Percentiles rank a stretch among this genome's conserved stretches.
Conservation (phyloP, 2,113 vertebrate species). For the Poicephalus gulielmi region DNA sequence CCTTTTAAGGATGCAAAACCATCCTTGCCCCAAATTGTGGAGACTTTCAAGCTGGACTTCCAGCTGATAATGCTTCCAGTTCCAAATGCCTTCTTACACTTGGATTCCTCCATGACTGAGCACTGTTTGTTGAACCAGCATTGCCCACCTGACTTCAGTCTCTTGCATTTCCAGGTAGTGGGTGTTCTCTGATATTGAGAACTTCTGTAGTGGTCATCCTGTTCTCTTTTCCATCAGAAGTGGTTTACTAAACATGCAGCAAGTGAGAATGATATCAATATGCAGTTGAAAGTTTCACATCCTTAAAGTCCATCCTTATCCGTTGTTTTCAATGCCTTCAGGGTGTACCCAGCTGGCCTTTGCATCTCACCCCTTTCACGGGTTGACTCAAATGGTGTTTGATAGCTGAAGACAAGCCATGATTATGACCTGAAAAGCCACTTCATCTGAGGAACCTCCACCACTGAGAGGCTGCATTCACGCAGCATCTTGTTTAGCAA, state of each 20-base stretch:
- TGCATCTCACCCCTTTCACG: neutral
- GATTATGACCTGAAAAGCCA: neutral
- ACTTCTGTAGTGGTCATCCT: neutral
- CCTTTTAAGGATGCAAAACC: neutral
- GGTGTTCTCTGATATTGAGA: rapidly evolving
- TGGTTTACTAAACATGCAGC: neutral
- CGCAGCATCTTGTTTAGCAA: neutral
- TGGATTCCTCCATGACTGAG: neutral
- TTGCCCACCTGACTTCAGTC: neutral
- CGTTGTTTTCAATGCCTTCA: neutral
- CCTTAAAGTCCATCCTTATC: neutral
- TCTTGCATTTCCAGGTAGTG: neutral
- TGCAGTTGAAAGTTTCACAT: neutral
- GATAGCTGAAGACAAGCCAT: neutral
- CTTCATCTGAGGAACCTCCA: neutral
- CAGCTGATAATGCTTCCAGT: neutral
- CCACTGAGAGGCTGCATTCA: neutral
- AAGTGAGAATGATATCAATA: neutral
- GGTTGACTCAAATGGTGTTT: neutral
- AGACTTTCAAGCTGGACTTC: neutral
- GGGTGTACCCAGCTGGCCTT: neutral
- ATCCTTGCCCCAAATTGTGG: neutral
- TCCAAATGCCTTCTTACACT: neutral
- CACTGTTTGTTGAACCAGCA: neutral
- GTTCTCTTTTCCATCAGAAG: neutral